Evolutionary conservation across 2,113 vertebrate species (phyloP).

Genomic region (Petrocephalus zakoni): DNA sequence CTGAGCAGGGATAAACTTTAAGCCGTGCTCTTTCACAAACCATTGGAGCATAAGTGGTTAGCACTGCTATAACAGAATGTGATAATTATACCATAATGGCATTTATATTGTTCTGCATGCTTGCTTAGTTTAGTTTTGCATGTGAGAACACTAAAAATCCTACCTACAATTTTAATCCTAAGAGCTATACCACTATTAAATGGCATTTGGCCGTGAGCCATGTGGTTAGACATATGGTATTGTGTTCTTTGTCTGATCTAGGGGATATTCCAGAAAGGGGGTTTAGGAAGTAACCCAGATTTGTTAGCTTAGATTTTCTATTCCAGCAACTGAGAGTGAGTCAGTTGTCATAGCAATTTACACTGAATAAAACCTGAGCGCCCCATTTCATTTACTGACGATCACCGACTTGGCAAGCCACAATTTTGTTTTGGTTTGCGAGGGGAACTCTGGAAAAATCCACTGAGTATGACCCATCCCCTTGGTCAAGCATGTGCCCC

Average conservation of each 20-base stretch:
- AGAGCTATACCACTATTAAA: not conserved
- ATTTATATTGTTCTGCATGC: not conserved
- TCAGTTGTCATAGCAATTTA: not conserved
- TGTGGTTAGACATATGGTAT: not conserved
- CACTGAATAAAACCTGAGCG: not conserved
- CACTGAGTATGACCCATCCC: not conserved
- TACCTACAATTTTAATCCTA: not conserved
- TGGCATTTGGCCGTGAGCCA: not conserved
- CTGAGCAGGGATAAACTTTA: not conserved
- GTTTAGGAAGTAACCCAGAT: not conserved
- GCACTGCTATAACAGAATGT: not conserved
- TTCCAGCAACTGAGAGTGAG: not conserved
- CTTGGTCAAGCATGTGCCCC: not conserved
- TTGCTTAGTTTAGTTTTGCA: not conserved
- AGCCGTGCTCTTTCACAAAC: not conserved
- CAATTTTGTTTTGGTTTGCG: not conserved
- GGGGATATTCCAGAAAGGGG: not conserved
- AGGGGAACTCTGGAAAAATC: not conserved
- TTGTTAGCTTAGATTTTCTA: not conserved
- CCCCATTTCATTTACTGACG: not conserved
- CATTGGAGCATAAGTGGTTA: not conserved
- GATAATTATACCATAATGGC: not conserved
- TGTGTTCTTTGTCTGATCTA: not conserved
- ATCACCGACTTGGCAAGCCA: not conserved
- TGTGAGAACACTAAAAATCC: not conserved